phyloP scores from a whole-genome alignment of 2,888 invertebrate species.

The Alcis repandata region DNA sequence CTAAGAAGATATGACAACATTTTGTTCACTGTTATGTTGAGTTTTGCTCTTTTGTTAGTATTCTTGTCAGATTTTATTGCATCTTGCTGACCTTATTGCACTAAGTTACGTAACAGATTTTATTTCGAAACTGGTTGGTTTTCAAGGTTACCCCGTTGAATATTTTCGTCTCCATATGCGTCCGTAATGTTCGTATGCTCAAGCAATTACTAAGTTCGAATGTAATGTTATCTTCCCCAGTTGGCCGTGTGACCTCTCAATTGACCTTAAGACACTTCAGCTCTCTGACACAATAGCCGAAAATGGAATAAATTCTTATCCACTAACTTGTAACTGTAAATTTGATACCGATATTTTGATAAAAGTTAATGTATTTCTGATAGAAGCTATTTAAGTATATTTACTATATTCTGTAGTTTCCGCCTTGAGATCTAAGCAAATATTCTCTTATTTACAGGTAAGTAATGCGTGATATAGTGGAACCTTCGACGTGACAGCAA shows the following conservation, averaged over 20 bases:
- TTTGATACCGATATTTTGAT: slow-evolving; percentile 36
- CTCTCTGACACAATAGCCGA: slow-evolving; percentile 65
- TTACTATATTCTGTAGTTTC: neutral
- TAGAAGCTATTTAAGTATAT: neutral
- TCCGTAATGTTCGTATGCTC: slow-evolving; percentile 46
- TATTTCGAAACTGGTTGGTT: slow-evolving; percentile 49
- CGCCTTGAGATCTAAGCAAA: slow-evolving; percentile 25
- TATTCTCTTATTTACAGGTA: slow-evolving; percentile 54
- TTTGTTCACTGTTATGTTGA: slow-evolving; percentile 10
- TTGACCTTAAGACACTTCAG: slow-evolving; percentile 69
- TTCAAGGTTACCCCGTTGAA: slow-evolving; percentile 47
- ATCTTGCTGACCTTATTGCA: slow-evolving; percentile 30
- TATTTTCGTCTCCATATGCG: slow-evolving; percentile 39
- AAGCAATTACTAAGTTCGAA: slow-evolving; percentile 51
- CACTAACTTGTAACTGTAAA: slow-evolving; percentile 40
- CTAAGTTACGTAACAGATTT: slow-evolving; percentile 34
- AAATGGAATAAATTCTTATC: slow-evolving; percentile 43
- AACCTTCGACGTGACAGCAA: slow-evolving; percentile 61
- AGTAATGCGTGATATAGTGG: slow-evolving; percentile 54
- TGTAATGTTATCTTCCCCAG: slow-evolving; percentile 64
- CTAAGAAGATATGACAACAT: slow-evolving; percentile 22
- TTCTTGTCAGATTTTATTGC: slow-evolving; percentile 3
- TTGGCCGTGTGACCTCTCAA: slow-evolving; percentile 67
- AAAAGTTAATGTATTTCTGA: slow-evolving; percentile 22
- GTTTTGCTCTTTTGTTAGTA: slow-evolving; percentile 6